Evolutionary conservation across 1,140 invertebrate genomes (phyloP).

Genomic region (Saccostrea glomerata): DNA sequence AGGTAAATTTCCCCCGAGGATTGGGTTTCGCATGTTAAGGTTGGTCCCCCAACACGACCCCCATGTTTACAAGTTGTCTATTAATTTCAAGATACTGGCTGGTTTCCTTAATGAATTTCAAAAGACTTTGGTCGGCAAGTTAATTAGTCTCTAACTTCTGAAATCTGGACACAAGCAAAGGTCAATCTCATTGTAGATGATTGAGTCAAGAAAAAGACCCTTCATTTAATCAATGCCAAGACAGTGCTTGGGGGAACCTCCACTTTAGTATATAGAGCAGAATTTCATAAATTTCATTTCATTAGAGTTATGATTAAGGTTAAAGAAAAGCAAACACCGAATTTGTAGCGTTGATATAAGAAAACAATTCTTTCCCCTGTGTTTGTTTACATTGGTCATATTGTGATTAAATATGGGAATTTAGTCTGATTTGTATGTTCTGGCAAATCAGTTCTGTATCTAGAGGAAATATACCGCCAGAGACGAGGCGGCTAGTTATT

Average conservation of each 20-base stretch:
- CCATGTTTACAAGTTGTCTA: slow-evolving; percentile 30
- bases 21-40: background rate
- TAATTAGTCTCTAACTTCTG: slow-evolving; percentile 35
- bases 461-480: slow-evolving; percentile 21
- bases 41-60: slow-evolving; percentile 17
- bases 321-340: too few relatives aligned
- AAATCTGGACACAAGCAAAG: slow-evolving; percentile 3
- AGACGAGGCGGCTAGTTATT: background rate
- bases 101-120: slow-evolving; percentile 24
- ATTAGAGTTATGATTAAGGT: too few relatives aligned
- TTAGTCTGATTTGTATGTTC: slow-evolving; percentile 19
- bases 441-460: slow-evolving; percentile 13
- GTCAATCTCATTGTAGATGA: slow-evolving; percentile 9
- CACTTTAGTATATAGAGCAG: too few relatives aligned
- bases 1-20: slow-evolving; percentile 41
- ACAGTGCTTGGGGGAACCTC: too few relatives aligned
- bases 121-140: slow-evolving; percentile 20
- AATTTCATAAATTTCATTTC: too few relatives aligned
- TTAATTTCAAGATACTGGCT: slow-evolving; percentile 26
- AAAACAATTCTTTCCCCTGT: background rate
- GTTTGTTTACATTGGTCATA: slow-evolving; percentile 12
- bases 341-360: too few relatives aligned
- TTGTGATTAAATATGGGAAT: slow-evolving; percentile 26
- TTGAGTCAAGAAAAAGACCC: background rate
- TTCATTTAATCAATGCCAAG: background rate